Evolutionary conservation across 2,888 invertebrate genomes (phyloP).

Genomic region (Conistra vaccinii): DNA sequence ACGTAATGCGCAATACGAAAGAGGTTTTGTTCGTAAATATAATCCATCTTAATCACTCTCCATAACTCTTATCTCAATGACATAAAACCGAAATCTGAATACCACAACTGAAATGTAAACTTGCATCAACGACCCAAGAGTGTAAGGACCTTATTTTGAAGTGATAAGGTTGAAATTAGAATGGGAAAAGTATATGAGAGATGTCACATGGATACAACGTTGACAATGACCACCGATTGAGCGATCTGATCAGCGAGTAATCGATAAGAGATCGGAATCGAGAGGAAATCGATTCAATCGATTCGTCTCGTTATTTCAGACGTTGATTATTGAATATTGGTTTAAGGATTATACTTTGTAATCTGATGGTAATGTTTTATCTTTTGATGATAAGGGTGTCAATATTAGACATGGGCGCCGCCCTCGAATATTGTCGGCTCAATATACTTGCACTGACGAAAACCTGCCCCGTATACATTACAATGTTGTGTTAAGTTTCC

Average conservation of each 20-base stretch:
- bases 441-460: not conserved
- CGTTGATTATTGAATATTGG: conserved; percentile 74
- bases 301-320: conserved; percentile 80
- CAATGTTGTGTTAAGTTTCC: not conserved
- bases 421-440: too few species aligned
- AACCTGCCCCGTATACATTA: not conserved
- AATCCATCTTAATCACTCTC: conserved; percentile 44
- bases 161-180: conserved; percentile 67
- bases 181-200: conserved; percentile 66
- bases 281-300: conserved; percentile 75
- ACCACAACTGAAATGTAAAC: conserved; percentile 28
- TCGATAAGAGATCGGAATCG: conserved; percentile 80
- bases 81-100: conserved; percentile 62
- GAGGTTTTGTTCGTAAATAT: conserved; percentile 61
- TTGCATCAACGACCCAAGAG: conserved; percentile 30
- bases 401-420: too few species aligned
- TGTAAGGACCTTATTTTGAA: conserved; percentile 38
- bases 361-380: conserved; percentile 47
- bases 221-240: conserved; percentile 84
- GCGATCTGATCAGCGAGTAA: conserved; percentile 78
- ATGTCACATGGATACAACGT: conserved; percentile 77
- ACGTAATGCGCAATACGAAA: conserved; percentile 67
- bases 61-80: conserved; percentile 48
- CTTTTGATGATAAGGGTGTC: conserved; percentile 40
- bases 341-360: conserved; percentile 50